These are phyloP conservation scores for Morpho achilles DNA, from an alignment of 2,888 invertebrate species.

Conservation along the genomic window DNA sequence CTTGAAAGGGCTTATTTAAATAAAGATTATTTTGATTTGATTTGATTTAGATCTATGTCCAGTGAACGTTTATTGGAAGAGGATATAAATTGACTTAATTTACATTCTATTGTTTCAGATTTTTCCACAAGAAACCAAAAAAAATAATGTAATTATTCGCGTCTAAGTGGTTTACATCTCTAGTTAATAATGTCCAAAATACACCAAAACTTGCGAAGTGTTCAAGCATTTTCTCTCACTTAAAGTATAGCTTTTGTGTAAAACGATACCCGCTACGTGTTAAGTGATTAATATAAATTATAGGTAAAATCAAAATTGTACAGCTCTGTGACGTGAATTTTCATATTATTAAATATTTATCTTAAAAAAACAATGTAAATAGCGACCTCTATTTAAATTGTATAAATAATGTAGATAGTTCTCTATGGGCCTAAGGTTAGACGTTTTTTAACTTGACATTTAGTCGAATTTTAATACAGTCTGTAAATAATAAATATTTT, in stretches of 20 bases:
- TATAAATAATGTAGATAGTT: conserved; percentile 42
- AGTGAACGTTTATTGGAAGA: no score
- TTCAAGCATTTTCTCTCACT: conserved; percentile 17
- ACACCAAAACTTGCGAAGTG: conserved; percentile 17
- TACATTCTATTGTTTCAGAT: conserved; percentile 19
- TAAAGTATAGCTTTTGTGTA: conserved; percentile 37
- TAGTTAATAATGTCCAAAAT: conserved; percentile 35
- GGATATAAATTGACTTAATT: no score
- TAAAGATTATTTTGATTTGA: no score
- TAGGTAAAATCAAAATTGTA: conserved; percentile 44
- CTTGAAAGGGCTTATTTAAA: no score
- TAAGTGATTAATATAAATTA: conserved; percentile 9
- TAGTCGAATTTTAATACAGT: conserved; percentile 6
- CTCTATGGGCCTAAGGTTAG: conserved; percentile 28
- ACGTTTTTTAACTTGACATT: conserved; percentile 23
- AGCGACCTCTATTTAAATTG: conserved; percentile 45
- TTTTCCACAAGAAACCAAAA: conserved; percentile 10
- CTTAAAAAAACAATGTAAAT: conserved; percentile 44
- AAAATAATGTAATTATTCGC: conserved; percentile 8
- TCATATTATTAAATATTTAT: conserved; percentile 48
- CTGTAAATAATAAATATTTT: no score
- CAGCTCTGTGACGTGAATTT: conserved; percentile 43
- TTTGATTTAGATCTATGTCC: no score
- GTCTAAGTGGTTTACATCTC: conserved; percentile 27
- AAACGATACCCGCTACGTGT: conserved; percentile 11